Percentiles rank a stretch among this genome's conserved stretches.
phyloP scores from a whole-genome alignment of 2,797 vertebrate species.

The Morus bassanus region DNA sequence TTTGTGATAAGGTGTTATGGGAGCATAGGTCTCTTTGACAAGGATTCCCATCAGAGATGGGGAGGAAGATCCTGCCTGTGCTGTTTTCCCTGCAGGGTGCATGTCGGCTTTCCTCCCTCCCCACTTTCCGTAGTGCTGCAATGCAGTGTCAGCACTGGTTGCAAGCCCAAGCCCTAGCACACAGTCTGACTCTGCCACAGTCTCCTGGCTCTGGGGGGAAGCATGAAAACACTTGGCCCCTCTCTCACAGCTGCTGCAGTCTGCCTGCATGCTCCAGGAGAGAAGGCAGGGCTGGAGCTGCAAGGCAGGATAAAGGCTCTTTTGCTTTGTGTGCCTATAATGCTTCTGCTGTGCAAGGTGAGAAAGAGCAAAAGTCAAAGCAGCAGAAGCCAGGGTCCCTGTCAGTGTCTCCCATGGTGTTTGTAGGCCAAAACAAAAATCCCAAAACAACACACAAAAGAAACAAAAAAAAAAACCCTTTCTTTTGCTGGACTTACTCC shows the following conservation, averaged over 20 bases:
- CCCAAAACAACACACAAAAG: background rate
- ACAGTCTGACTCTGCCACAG: conserved; percentile 24
- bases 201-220: conserved; percentile 51
- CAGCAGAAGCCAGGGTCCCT: background rate
- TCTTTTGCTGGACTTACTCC: background rate
- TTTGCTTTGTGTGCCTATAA: fast-evolving
- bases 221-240: conserved; percentile 27
- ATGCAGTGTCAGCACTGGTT: conserved; percentile 60
- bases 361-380: background rate
- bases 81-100: background rate
- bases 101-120: background rate
- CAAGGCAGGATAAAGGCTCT: background rate
- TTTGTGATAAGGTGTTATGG: background rate
- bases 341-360: background rate
- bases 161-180: conserved; percentile 57
- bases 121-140: conserved; percentile 50
- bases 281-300: background rate
- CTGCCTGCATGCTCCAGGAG: background rate
- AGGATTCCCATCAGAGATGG: background rate
- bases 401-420: background rate
- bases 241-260: conserved; percentile 25
- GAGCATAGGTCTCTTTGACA: background rate
- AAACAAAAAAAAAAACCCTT: background rate
- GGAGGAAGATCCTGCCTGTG: background rate
- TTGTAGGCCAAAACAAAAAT: background rate